A percentile compares a stretch with the other conserved stretches of the same genome.
Evolutionary conservation across 2,888 invertebrate genomes (phyloP).

Genomic region (Beris chalybata): DNA sequence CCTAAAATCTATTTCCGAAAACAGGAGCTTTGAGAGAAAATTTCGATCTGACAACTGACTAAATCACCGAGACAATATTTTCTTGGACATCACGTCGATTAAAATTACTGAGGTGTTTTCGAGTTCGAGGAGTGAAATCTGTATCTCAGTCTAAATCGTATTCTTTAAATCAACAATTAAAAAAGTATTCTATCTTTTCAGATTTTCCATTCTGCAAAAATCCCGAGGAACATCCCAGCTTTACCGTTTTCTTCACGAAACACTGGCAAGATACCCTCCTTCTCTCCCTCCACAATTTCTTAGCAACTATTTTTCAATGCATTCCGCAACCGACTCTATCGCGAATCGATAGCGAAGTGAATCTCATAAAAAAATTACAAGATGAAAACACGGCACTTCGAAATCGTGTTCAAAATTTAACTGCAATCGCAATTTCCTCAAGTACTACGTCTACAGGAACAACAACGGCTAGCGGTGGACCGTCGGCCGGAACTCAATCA

Average conservation of each 20-base stretch:
- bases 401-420: constrained; percentile 59
- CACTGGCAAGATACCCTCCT: constrained; percentile 95
- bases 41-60: no score
- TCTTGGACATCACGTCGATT: no score
- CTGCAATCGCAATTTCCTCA: background rate
- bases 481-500: constrained; percentile 34
- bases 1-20: no score
- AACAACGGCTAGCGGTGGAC: background rate
- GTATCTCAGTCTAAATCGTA: no score
- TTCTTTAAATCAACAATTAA: no score
- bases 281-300: constrained; percentile 87
- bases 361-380: constrained; percentile 75
- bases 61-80: no score
- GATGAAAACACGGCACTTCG: constrained; percentile 79
- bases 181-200: constrained; percentile 55
- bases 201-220: constrained; percentile 89
- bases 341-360: constrained; percentile 83
- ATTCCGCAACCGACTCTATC: constrained; percentile 85
- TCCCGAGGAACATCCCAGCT: constrained; percentile 87
- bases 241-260: constrained; percentile 85
- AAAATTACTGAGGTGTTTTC: no score
- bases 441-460: background rate
- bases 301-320: constrained; percentile 85
- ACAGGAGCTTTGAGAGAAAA: no score
- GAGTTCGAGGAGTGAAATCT: no score